Conservation (phyloP, 1,140 invertebrate species). For the Neomicropteryx cornuta region DNA sequence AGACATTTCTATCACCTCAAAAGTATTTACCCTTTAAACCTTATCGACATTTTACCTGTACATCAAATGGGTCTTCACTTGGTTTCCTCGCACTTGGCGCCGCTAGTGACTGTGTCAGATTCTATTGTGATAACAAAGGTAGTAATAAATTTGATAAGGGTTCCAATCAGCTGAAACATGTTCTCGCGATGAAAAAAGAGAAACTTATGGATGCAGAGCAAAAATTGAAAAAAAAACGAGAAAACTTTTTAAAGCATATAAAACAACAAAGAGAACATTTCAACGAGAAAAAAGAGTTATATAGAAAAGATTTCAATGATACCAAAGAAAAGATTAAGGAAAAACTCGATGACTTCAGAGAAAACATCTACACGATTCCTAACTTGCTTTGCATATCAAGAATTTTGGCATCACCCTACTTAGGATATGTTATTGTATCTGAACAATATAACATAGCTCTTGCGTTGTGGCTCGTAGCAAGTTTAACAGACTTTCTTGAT, state of each 20-base stretch:
- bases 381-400: conserved; percentile 79
- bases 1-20: too few species aligned
- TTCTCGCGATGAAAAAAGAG: conserved; percentile 45
- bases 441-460: conserved; percentile 63
- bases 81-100: too few species aligned
- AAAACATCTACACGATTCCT: conserved; percentile 89
- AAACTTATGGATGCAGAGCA: conserved; percentile 43
- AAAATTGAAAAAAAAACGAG: conserved; percentile 38
- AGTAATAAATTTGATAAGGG: conserved; percentile 33
- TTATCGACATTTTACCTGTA: too few species aligned
- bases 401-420: conserved; percentile 73
- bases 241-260: conserved; percentile 44
- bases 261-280: conserved; percentile 38
- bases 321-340: conserved; percentile 52
- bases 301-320: conserved; percentile 56
- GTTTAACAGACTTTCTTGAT: conserved; percentile 80
- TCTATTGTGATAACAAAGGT: conserved; percentile 30
- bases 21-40: too few species aligned
- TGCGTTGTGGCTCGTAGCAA: conserved; percentile 62
- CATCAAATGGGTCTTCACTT: too few species aligned
- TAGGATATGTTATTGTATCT: conserved; percentile 74
- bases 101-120: too few species aligned
- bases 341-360: conserved; percentile 58
- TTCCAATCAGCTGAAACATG: conserved; percentile 37
- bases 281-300: conserved; percentile 45